phyloP scores from a whole-genome alignment of 2,113 vertebrate genomes.

The Salvator merianae region DNA sequence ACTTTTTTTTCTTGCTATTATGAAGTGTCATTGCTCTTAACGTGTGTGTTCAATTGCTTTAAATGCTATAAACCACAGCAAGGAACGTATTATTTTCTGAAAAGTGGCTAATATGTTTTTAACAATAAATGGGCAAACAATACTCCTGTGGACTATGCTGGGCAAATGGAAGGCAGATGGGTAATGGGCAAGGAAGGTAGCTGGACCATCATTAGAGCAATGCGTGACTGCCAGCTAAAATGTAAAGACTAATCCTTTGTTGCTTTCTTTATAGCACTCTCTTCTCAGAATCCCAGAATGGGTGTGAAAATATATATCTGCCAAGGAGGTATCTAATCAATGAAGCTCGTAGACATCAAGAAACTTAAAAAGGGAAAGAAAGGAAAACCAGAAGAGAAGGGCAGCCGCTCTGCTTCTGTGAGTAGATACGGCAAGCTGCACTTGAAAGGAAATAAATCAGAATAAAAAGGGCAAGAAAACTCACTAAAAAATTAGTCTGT shows the following conservation, averaged over 20 bases:
- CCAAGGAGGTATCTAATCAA: slow-evolving; percentile 36
- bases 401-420: not conserved
- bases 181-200: not conserved
- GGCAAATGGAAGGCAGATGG: too few species aligned
- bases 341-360: slow-evolving; percentile 11
- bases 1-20: too few species aligned
- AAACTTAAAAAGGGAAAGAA: not conserved
- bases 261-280: not conserved
- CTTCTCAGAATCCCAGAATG: not conserved
- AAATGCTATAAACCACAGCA: too few species aligned
- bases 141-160: too few species aligned
- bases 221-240: not conserved
- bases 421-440: not conserved
- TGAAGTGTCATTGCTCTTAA: too few species aligned
- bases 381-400: too few species aligned
- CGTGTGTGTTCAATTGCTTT: too few species aligned
- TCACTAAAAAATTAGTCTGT: slow-evolving; percentile 59
- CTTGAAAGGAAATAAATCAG: slow-evolving; percentile 64
- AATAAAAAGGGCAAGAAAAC: slow-evolving; percentile 54
- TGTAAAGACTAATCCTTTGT: not conserved
- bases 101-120: too few species aligned
- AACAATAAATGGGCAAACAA: too few species aligned
- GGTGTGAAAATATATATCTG: slow-evolving; percentile 31
- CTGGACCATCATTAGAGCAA: slow-evolving; percentile 34
- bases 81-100: too few species aligned